Conservation (phyloP, 1,140 invertebrate genomes). For the Cydia strobilella region DNA sequence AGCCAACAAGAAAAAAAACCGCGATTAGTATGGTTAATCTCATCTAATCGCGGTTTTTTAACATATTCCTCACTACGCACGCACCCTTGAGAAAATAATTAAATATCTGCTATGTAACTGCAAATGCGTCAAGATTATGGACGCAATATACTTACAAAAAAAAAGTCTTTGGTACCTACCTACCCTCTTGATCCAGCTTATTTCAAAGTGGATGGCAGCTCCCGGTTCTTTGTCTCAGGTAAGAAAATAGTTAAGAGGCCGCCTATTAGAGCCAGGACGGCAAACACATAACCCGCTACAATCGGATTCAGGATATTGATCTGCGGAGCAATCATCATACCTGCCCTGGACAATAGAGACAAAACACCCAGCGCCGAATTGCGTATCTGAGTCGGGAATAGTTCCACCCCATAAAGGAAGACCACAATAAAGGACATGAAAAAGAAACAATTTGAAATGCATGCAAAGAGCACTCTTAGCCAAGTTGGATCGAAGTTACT, state of each 20-base stretch:
- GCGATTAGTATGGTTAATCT: too few relatives aligned
- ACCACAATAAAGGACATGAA: slow-evolving; percentile 79
- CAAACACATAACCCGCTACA: slow-evolving; percentile 84
- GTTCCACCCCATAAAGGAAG: slow-evolving; percentile 80
- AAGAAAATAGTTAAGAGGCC: slow-evolving; percentile 82
- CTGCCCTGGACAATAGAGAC: slow-evolving; percentile 79
- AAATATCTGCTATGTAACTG: too few relatives aligned
- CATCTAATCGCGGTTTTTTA: too few relatives aligned
- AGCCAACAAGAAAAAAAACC: too few relatives aligned
- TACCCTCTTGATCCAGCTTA: slow-evolving; percentile 44
- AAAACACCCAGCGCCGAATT: slow-evolving; percentile 80
- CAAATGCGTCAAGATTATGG: too few relatives aligned
- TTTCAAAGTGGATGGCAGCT: slow-evolving; percentile 59
- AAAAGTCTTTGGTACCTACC: too few relatives aligned
- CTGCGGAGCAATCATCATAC: slow-evolving; percentile 78
- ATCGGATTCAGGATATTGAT: slow-evolving; percentile 61
- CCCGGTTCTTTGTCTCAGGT: slow-evolving; percentile 70
- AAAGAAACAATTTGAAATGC: slow-evolving; percentile 80
- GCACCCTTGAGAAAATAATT: too few relatives aligned
- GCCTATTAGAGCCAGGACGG: slow-evolving; percentile 81
- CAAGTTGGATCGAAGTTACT: slow-evolving; percentile 39
- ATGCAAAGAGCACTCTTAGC: slow-evolving; percentile 73
- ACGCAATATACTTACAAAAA: too few relatives aligned
- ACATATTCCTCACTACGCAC: too few relatives aligned
- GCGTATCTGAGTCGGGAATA: slow-evolving; percentile 81